phyloP scores from a whole-genome alignment of 2,113 vertebrate genomes.

The Hystrix brachyura region DNA sequence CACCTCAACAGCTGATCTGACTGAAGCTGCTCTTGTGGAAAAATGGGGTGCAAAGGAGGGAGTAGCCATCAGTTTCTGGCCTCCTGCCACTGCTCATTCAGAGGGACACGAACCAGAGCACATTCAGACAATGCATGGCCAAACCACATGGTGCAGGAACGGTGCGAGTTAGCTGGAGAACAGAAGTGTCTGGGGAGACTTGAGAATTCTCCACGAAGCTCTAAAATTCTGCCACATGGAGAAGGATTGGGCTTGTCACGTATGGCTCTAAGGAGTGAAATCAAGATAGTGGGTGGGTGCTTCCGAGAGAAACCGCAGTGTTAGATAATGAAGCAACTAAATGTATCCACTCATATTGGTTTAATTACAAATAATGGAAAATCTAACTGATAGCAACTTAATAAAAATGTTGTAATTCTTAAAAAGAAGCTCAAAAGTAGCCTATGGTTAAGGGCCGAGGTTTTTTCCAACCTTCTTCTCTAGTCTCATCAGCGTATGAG shows the following conservation, averaged over 20 bases:
- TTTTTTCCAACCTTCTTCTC: neutral
- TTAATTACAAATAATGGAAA: conserved; percentile 27
- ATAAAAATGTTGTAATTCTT: neutral
- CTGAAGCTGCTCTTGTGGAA: neutral
- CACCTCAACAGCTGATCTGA: neutral
- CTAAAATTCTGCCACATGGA: neutral
- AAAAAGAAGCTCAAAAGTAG: conserved; percentile 11
- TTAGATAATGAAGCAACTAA: conserved; percentile 8
- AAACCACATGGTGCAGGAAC: neutral
- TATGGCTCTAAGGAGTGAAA: neutral
- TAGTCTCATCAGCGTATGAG: neutral
- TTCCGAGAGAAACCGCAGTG: neutral
- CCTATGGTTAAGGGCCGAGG: neutral
- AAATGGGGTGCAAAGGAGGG: neutral
- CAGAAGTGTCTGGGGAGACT: neutral
- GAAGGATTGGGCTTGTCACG: neutral
- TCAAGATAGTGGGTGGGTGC: neutral
- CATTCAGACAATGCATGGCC: neutral
- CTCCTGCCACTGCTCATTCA: neutral
- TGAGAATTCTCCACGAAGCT: neutral
- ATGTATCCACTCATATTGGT: neutral
- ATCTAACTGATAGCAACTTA: neutral
- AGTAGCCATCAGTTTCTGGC: neutral
- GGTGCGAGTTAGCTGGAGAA: neutral
- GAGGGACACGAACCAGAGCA: neutral